Evolutionary conservation across 2,113 vertebrate species (phyloP).

Genomic region (Bubo scandiacus): DNA sequence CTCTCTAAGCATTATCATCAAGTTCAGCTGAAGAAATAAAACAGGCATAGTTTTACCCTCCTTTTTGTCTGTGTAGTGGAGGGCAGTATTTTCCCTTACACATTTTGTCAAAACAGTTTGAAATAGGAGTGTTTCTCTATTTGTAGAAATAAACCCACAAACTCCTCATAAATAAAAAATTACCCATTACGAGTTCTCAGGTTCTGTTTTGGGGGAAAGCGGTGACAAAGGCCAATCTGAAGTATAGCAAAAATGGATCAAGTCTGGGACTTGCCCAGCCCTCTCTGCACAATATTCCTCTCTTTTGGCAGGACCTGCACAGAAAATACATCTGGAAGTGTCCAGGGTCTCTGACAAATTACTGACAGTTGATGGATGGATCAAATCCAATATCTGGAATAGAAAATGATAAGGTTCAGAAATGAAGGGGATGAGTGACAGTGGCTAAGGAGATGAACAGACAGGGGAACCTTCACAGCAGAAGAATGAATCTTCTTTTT

Average conservation of each 20-base stretch:
- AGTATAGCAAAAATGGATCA: background rate
- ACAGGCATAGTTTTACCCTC: background rate
- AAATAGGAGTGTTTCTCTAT: background rate
- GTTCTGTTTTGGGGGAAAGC: background rate
- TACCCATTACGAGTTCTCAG: background rate
- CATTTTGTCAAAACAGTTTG: background rate
- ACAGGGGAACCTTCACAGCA: background rate
- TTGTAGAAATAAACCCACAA: background rate
- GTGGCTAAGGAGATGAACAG: background rate
- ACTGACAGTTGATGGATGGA: constrained; percentile 39
- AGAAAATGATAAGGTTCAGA: background rate
- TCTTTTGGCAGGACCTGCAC: background rate
- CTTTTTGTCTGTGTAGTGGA: background rate
- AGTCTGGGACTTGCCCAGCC: background rate
- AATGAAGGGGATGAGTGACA: background rate
- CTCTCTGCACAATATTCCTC: background rate
- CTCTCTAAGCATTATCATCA: background rate
- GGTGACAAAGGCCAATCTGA: background rate
- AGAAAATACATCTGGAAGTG: background rate
- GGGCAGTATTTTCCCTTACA: background rate
- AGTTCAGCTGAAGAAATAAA: background rate
- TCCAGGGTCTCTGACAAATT: background rate
- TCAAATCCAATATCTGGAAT: constrained; percentile 7
- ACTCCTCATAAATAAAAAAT: background rate
- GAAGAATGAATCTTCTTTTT: background rate